phyloP scores from a whole-genome alignment of 2,113 vertebrate genomes.

The Podilymbus podiceps region DNA sequence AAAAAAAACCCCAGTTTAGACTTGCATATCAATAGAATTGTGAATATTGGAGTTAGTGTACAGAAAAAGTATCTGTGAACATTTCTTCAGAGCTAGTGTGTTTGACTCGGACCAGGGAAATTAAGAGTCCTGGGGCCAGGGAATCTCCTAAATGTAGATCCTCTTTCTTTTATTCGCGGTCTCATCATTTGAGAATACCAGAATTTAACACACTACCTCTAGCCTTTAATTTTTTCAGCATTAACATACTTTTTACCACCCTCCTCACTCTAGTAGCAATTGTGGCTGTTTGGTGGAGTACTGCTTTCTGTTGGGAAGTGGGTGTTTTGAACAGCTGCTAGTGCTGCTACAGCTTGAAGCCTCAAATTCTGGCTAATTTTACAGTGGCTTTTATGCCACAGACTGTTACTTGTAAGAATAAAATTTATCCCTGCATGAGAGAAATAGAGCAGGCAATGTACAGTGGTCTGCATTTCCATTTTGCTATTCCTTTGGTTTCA shows the following conservation, averaged over 20 bases:
- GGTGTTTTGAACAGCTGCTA: neutral
- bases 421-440: neutral
- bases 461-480: neutral
- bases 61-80: neutral
- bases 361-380: neutral
- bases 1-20: neutral
- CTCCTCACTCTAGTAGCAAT: neutral
- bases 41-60: neutral
- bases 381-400: neutral
- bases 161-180: rapidly evolving
- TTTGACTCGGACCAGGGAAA: neutral
- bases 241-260: neutral
- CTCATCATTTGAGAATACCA: neutral
- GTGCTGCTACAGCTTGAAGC: neutral
- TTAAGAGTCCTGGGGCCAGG: too few species aligned
- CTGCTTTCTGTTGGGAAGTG: neutral
- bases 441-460: neutral
- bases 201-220: neutral
- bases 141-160: neutral
- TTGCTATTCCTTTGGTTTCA: neutral
- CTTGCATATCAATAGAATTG: neutral
- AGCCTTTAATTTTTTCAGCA: neutral
- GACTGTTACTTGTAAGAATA: neutral
- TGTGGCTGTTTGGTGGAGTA: neutral
- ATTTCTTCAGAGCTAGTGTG: neutral